These are phyloP conservation scores for Marasmarcha lunaedactyla DNA, from an alignment of 2,888 invertebrate genomes.

Conservation along the genomic window DNA sequence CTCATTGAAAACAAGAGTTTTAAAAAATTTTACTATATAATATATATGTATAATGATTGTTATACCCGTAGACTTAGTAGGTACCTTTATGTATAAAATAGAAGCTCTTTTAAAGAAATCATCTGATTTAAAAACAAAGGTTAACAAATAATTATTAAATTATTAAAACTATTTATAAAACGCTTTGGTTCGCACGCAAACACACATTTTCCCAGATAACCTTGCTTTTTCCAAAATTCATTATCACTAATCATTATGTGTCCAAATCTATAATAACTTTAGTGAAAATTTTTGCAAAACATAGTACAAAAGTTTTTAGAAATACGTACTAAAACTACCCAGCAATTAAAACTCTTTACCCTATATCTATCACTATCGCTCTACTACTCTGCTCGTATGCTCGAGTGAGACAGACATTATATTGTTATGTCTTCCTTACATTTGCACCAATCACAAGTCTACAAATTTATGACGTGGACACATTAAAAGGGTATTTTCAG, in stretches of 20 bases:
- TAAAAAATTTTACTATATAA: constrained; percentile 41
- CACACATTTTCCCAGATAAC: constrained; percentile 17
- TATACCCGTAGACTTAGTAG: constrained; percentile 38
- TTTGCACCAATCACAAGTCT: constrained; percentile 45
- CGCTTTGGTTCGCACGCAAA: constrained; percentile 14
- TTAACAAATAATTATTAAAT: constrained; percentile 21
- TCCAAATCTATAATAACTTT: constrained; percentile 56
- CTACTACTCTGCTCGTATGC: constrained; percentile 29
- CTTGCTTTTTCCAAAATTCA: constrained; percentile 37
- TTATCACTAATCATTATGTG: constrained; percentile 48
- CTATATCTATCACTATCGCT: constrained; percentile 64
- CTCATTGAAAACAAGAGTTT: constrained; percentile 53
- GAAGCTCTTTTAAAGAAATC: constrained; percentile 41
- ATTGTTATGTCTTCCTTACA: constrained; percentile 24
- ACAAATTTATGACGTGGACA: constrained; percentile 35
- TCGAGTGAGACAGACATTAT: constrained; percentile 31
- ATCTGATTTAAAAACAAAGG: constrained; percentile 12
- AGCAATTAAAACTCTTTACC: constrained; percentile 56
- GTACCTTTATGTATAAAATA: constrained; percentile 50
- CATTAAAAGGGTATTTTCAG: constrained; percentile 13
- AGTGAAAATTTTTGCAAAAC: constrained; percentile 70
- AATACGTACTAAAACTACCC: constrained; percentile 64
- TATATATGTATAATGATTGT: constrained; percentile 23
- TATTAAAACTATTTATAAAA: constrained; percentile 20
- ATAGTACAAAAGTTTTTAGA: constrained; percentile 68